These are phyloP conservation scores for Ictidomys tridecemlineatus DNA, from an alignment of 2,113 vertebrate species.

Conservation along the genomic window DNA sequence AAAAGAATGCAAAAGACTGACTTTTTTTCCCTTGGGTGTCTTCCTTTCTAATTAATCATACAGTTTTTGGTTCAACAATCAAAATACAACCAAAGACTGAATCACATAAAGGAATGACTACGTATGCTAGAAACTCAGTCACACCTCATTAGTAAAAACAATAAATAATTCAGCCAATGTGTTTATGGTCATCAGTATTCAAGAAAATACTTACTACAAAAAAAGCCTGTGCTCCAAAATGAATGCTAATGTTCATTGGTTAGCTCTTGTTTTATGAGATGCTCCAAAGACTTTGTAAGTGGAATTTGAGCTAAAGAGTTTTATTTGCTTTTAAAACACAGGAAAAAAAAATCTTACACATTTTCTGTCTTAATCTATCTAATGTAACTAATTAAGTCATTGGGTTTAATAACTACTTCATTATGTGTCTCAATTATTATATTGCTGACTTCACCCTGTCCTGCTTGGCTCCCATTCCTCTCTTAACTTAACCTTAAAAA, in stretches of 20 bases:
- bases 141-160: background rate
- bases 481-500: background rate
- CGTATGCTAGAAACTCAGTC: background rate
- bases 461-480: background rate
- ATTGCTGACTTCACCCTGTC: constrained; percentile 8
- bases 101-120: background rate
- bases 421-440: background rate
- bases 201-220: background rate
- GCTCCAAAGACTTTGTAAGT: background rate
- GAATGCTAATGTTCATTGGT: background rate
- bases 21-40: background rate
- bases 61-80: constrained; percentile 36
- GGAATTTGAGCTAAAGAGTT: background rate
- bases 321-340: constrained; percentile 41
- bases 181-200: background rate
- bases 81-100: constrained; percentile 43
- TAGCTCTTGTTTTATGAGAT: background rate
- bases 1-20: background rate
- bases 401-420: background rate
- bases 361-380: background rate
- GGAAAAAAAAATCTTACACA: background rate
- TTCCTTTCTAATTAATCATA: background rate
- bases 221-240: background rate
- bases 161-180: constrained; percentile 13
- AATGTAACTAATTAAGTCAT: background rate